Base-by-base conservation (phyloP, 1,140 invertebrate species). In the Heliothis virescens region DNA sequence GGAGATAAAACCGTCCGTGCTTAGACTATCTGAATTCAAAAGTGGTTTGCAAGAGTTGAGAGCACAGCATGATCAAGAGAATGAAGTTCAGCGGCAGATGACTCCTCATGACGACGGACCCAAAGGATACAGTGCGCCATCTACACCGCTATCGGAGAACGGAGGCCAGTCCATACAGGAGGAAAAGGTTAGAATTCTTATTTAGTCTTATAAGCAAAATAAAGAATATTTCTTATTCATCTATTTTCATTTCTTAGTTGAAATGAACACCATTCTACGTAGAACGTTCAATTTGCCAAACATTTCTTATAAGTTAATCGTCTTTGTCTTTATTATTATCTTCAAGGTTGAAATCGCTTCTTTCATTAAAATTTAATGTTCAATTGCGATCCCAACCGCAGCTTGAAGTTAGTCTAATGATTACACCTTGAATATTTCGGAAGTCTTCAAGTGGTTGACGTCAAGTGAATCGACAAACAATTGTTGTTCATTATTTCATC, bases 131-230 rank as follows among this genome's bases (percentile, higher is more conserved):
- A 95, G 95, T 80, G 96, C 96, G 26, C 96, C 96, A 18, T 96
- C 96, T 5, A 97, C 96, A 15, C 96, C 96, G 15, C 89, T 96
- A 1, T 96, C 95, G 15, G 95, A 96, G 82, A 95, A 96, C 79
- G 96, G 96, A 15, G 93, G 93, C 5, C 96, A 95, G 62, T 91
- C 92, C 85, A 92, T 95, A 76, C 95, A 95, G 81, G 96, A 96
- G 82, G 96, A 96, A 91, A 96, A 96, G 96, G 96, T 96, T 91
- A 91, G 91, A 87, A 21, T 48, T 72, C 7, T 71, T 63, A n/a
- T 50, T 75, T 60, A 29, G 47, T 52, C 57, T 63, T 62, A 16
- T 52, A 67, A 48, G 63, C 18, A 29, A 5, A 29, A 29, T 71
- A 18, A 71, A 71, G 18, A 10, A 13, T 2, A 5, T 9, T 11